A percentile compares a stretch with the other conserved stretches of the same genome.
These are phyloP conservation scores for Rhopilema esculentum DNA, from an alignment of 30 jellyfish, hydroid and myxozoan species.

Conservation along the genomic window DNA sequence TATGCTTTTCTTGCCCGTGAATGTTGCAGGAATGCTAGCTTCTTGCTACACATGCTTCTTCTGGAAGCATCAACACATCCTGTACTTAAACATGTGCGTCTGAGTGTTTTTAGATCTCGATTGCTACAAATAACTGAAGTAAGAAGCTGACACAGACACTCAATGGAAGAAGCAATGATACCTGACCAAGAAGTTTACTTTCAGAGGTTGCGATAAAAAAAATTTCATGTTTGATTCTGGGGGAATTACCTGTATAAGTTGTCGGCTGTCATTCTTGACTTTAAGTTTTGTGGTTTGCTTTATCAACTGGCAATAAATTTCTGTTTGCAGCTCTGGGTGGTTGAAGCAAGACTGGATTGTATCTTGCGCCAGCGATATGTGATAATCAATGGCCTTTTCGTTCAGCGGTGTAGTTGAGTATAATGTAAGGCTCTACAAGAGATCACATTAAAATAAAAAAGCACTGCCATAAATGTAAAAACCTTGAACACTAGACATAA, in stretches of 20 bases:
- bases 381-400: conserved; percentile 95
- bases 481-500: no score
- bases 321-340: conserved; percentile 95
- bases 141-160: no score
- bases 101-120: no score
- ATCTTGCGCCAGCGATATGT: conserved; percentile 94
- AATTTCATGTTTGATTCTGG: no score
- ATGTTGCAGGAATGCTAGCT: no score
- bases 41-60: no score
- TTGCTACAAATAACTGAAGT: no score
- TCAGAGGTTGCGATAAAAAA: background rate
- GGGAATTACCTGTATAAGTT: conserved; percentile 22
- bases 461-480: background rate
- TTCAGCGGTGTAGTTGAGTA: conserved; percentile 89
- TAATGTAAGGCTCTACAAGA: conserved; percentile 79
- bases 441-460: background rate
- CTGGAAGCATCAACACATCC: no score
- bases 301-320: conserved; percentile 90
- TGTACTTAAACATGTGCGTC: no score
- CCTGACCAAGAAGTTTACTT: no score
- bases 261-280: conserved; percentile 38
- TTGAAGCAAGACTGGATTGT: conserved; percentile 82
- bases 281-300: conserved; percentile 92
- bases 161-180: no score
- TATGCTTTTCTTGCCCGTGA: no score